A percentile compares a stretch with the other conserved stretches of the same genome.
Conservation (phyloP, 2,113 vertebrate species). For the Steatornis caripensis region DNA sequence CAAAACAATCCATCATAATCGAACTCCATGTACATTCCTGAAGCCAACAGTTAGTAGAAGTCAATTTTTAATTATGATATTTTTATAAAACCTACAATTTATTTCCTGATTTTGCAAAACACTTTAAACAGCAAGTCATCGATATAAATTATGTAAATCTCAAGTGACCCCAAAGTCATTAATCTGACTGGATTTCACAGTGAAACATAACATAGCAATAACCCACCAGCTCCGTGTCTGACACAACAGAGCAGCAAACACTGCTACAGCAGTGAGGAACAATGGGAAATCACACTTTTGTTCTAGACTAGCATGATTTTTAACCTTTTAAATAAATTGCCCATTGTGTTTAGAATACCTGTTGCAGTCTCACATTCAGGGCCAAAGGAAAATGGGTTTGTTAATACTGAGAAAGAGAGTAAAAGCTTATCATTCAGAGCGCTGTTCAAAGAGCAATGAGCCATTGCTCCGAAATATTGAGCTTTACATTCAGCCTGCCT, state of each 20-base stretch:
- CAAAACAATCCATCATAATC: constrained; percentile 33
- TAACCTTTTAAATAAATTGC: background rate
- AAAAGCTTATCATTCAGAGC: background rate
- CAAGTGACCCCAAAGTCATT: background rate
- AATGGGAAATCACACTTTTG: background rate
- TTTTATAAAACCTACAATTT: constrained; percentile 17
- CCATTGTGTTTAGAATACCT: background rate
- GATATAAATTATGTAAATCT: constrained; percentile 4
- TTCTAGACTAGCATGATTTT: background rate
- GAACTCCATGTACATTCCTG: background rate
- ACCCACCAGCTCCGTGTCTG: background rate
- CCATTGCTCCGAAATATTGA: background rate
- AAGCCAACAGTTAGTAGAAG: constrained; percentile 13
- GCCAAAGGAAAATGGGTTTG: background rate
- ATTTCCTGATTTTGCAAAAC: constrained; percentile 23
- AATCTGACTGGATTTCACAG: constrained; percentile 17
- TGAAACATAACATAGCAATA: background rate
- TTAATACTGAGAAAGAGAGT: background rate
- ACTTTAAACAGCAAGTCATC: constrained; percentile 5
- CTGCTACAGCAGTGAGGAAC: background rate
- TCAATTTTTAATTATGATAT: constrained; percentile 59
- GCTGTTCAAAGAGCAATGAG: background rate
- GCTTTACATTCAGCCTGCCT: background rate
- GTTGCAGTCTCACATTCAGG: background rate
- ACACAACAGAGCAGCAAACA: background rate